phyloP scores from a whole-genome alignment of 2,888 invertebrate genomes.

The Ornithoptera priamus region DNA sequence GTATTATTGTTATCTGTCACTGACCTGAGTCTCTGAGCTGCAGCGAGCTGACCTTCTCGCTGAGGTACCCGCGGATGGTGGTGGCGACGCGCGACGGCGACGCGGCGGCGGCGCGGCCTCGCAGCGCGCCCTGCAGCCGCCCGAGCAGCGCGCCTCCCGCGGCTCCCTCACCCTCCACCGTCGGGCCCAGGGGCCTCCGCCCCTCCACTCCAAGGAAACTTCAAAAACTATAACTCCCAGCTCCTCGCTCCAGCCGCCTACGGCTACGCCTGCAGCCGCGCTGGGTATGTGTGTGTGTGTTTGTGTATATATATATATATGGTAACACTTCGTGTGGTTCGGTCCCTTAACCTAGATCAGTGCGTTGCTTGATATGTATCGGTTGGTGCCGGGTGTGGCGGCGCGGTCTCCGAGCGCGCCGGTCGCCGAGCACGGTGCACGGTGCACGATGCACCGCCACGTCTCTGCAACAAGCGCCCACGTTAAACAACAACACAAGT shows the following conservation, averaged over 20 bases:
- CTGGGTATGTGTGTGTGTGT: background rate
- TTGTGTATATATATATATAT: background rate
- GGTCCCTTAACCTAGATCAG: constrained; percentile 51
- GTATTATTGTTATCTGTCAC: constrained; percentile 35
- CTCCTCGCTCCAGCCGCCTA: too few species aligned
- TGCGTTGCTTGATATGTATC: constrained; percentile 76
- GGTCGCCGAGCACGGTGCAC: too few species aligned
- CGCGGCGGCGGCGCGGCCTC: constrained; percentile 84
- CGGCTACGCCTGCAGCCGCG: too few species aligned
- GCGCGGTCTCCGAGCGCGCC: too few species aligned
- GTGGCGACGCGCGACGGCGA: constrained; percentile 86
- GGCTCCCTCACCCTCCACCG: constrained; percentile 73
- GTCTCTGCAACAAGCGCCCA: constrained; percentile 57
- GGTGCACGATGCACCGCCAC: constrained; percentile 47
- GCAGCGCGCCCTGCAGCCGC: constrained; percentile 83
- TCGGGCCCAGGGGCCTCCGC: constrained; percentile 56
- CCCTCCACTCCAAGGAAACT: constrained; percentile 35
- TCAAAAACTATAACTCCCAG: too few species aligned
- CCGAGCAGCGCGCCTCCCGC: constrained; percentile 78
- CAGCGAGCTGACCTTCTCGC: constrained; percentile 83
- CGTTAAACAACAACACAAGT: too few species aligned
- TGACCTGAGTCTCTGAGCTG: constrained; percentile 87
- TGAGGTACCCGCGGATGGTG: constrained; percentile 86
- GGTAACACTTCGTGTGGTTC: constrained; percentile 10
- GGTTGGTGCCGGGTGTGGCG: constrained; percentile 44